Evolutionary conservation across 2,888 invertebrate genomes (phyloP), one percentile per base, ranked within the genome.

Genomic region (Carabus problematicus): DNA sequence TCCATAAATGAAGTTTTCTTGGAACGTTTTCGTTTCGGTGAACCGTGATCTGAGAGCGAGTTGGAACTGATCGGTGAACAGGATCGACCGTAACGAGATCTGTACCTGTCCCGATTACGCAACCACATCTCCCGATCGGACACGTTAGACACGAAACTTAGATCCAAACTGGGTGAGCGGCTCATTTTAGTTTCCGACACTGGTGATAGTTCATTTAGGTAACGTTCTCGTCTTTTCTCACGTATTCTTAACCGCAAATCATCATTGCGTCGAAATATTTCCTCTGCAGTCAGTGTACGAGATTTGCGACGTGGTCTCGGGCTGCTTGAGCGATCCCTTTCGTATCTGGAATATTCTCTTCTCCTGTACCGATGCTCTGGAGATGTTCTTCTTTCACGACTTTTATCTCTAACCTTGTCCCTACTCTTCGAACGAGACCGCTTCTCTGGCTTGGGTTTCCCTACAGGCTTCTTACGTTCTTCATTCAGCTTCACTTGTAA

Each of bases 1-100:
- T 82, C 79, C 62, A 82, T 70, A 71, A 82, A 82, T 3, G 70
- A 75, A 75, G 70, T 76, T 77, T 49, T 73, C 68, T 64, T 75
- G 75, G 49, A 58, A n/a, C 70, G 62, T 54, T 62, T 71, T 47
- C 69, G 55, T n/a, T 47, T 54, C 8, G 69, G 69, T 8, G 69
- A 69, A 61, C 69, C 69, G 45, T 19, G 16, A 47, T 61, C 62
- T 14, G 68, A 64, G 16, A 64, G 11, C 11, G 64, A 69, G 54
- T 56, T 56, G n/a, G 61, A 62, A 49, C 69, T 69, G 45, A 69
- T 56, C 45, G 61, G 62, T 19, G 69, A 69, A 61, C 69, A 69
- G 29, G 69, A 69, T 7, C 69, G 61, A 41, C 55, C 18, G 47
- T 69, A 56, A 39, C 69, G 69, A 39, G 54, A 52, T 29, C 52